Evolutionary conservation across 2,113 vertebrate species (phyloP), one percentile per base, ranked within the genome.

Genomic region (Dendropsophus ebraccatus): DNA sequence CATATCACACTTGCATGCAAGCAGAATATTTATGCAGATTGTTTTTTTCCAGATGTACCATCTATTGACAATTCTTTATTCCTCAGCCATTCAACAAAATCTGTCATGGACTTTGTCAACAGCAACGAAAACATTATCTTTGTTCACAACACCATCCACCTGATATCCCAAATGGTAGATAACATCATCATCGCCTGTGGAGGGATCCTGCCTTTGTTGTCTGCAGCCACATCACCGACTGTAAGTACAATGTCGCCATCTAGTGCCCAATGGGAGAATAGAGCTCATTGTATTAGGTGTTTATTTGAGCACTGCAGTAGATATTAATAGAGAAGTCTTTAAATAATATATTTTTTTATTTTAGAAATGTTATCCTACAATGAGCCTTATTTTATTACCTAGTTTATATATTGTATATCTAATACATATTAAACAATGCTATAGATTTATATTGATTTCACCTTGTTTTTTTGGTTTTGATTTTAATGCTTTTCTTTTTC

Each of bases 91-190:
- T 98, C 98, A 41, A 99, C 98, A 50, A 99, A 99, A 91, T 99
- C 98, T 21, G 97, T 99, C 87, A 99, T 99, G 98, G 98, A 99
- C 93, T 99, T 99, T 88, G 98, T 99, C 92, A 99, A 99, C 94
- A 99, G 98, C 94, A 99, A 99, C 90, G 98, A 99, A 93, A 99
- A 99, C 92, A 99, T 99, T 93, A 99, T 99, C 94, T 99, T 99
- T 92, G 98, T 99, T 90, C 98, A 99, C 94, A 99, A 99, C 94
- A 99, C 98, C 78, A 99, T 99, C 92, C 98, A 99, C 94, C 98
- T 99, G 90, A 99, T 99, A 92, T 99, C 98, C 91, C 98, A 99
- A 94, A 99, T 99, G 98, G 98, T 99, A 90, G 98, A 99, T 95
- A 99, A 99, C 93, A 98, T 99, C 92, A 99, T 99, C 92, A 99